These are phyloP conservation scores for Periphyllus acericola DNA, from an alignment of 2,888 invertebrate species.

Conservation along the genomic window DNA sequence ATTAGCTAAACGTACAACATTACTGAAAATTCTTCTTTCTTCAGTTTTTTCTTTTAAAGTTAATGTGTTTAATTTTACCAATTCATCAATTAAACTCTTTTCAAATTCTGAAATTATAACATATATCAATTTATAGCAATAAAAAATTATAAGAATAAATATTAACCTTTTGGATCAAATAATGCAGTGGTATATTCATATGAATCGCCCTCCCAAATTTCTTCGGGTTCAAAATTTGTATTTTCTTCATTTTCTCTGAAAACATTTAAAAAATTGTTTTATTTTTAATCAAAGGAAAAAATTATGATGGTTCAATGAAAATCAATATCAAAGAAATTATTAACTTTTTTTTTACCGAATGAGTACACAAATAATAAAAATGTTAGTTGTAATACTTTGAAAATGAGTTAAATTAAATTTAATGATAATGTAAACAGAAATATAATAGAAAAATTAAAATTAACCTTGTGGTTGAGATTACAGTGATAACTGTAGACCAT, in stretches of 20 bases:
- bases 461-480: no score
- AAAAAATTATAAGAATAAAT: background rate
- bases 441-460: no score
- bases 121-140: background rate
- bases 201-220: slow-evolving; percentile 31
- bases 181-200: slow-evolving; percentile 29
- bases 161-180: slow-evolving; percentile 51
- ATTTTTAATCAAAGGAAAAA: no score
- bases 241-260: background rate
- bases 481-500: no score
- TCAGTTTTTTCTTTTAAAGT: background rate
- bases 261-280: background rate
- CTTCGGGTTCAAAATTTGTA: slow-evolving; percentile 16
- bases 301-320: no score
- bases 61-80: background rate
- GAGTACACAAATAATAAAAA: no score
- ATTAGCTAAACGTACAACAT: background rate
- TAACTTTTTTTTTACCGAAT: background rate
- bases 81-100: slow-evolving; percentile 2
- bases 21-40: background rate
- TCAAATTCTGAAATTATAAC: slow-evolving; percentile 41
- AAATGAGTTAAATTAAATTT: background rate
- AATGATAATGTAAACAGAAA: no score
- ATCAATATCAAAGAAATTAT: background rate
- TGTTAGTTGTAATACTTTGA: background rate